phyloP scores from a whole-genome alignment of 2,113 vertebrate genomes.

The Mionectes macconnelli region DNA sequence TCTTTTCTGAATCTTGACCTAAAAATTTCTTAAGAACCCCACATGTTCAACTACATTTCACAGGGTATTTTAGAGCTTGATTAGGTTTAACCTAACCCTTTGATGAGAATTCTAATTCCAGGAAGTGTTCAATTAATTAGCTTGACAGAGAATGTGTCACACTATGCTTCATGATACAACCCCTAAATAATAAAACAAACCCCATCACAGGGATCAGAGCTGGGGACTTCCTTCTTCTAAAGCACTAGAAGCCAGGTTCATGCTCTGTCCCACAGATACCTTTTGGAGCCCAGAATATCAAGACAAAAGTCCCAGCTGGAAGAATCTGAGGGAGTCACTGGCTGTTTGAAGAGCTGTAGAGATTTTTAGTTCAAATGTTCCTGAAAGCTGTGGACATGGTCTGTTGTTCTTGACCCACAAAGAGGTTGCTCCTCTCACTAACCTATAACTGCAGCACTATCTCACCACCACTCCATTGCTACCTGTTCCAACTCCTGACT shows the following conservation, averaged over 20 bases:
- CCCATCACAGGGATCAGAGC: not conserved
- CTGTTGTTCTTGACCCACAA: not conserved
- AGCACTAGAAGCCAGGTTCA: not conserved
- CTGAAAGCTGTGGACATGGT: not conserved
- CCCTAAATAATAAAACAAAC: not conserved
- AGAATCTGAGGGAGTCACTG: not conserved
- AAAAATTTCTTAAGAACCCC: not conserved
- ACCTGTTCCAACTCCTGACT: not conserved
- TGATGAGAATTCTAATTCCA: not conserved
- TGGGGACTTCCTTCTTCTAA: not conserved
- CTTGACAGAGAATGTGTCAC: not conserved
- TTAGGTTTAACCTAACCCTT: not conserved
- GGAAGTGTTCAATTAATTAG: not conserved
- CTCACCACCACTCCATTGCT: not conserved
- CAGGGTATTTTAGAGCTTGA: not conserved
- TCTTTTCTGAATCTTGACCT: not conserved
- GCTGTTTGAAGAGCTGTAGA: not conserved
- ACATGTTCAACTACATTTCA: not conserved
- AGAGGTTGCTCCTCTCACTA: not conserved
- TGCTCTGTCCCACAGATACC: not conserved
- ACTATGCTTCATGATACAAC: not conserved
- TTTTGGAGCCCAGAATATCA: not conserved
- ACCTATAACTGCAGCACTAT: not conserved
- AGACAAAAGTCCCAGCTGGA: not conserved
- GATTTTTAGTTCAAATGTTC: not conserved